These are phyloP conservation scores for Chesias legatella DNA, from an alignment of 2,888 invertebrate genomes.

Conservation along the genomic window DNA sequence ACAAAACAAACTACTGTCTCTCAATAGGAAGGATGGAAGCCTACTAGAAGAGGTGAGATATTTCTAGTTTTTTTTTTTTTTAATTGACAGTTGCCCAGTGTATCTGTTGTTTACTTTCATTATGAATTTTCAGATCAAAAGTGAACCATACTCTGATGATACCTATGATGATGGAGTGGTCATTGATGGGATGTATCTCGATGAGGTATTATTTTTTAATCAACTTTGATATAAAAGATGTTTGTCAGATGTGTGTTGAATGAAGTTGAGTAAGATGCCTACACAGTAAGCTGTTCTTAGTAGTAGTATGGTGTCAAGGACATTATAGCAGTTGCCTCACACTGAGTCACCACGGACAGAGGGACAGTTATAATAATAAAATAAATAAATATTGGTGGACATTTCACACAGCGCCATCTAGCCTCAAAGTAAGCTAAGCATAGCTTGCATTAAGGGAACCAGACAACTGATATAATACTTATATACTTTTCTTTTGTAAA, in stretches of 20 bases:
- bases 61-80: slow-evolving; percentile 56
- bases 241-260: slow-evolving; percentile 24
- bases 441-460: no score
- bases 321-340: slow-evolving; percentile 45
- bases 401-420: no score
- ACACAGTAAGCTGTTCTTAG: slow-evolving; percentile 19
- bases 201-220: slow-evolving; percentile 63
- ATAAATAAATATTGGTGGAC: no score
- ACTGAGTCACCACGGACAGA: slow-evolving; percentile 19
- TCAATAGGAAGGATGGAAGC: slow-evolving; percentile 77
- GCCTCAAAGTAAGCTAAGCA: no score
- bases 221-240: slow-evolving; percentile 23
- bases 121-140: slow-evolving; percentile 78
- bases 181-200: slow-evolving; percentile 72
- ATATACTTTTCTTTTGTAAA: no score
- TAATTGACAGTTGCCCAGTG: slow-evolving; percentile 48
- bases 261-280: slow-evolving; percentile 13
- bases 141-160: slow-evolving; percentile 79
- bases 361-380: no score
- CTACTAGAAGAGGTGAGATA: slow-evolving; percentile 76
- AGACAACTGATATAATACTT: no score
- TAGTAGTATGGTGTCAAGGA: slow-evolving; percentile 61
- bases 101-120: slow-evolving; percentile 41
- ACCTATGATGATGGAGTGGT: slow-evolving; percentile 77
- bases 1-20: slow-evolving; percentile 82